Base-by-base conservation (phyloP, 2,888 invertebrate species). In the Microplitis manilae region DNA sequence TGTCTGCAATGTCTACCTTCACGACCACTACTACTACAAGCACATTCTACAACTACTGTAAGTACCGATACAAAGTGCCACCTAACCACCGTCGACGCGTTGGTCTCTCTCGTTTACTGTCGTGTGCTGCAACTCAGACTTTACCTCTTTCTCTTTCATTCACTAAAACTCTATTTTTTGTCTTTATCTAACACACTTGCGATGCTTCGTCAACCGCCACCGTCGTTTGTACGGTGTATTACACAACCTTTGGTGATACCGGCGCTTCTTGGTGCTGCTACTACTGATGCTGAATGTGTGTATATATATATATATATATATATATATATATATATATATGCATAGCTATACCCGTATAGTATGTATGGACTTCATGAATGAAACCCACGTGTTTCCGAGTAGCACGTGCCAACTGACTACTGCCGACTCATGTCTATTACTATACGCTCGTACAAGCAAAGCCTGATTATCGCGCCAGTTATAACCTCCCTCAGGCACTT, bases 301-400 rank as follows among this genome's bases (percentile, higher is more conserved):
- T 17, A 1, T 17, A 17, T 9, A 9, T 2, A 6, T 6, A n/a
- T 17, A 1, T 17, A 17, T 17, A 1, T 17, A 17, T 17, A 1
- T 17, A 17, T 17, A 1, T 17, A 17, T 17, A 1, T 17, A 17
- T 17, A 1, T 17, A 17, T 9, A 9, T 2, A 6, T 6, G 50
- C 9, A 50, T 9, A 9, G 50, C 50, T 9, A 50, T 50, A 9
- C 9, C 7, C 7, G 7, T 50, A 9, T 50, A 50, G 59, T 75
- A 67, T 73, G 39, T 67, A 60, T 77, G 72, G 76, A 79, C 77
- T 83, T 84, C 85, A 85, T 87, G 87, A 87, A 87, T 86, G 86
- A 84, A 86, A 82, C 77, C 84, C 87, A 87, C 87, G 87, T 86
- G 87, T 80, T 59, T 65, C 20, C 30, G 50, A 61, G 59, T 6